Percentiles rank a stretch among this genome's conserved stretches.
phyloP scores from a whole-genome alignment of 2,888 invertebrate species.

The Entomobrya proxima region DNA sequence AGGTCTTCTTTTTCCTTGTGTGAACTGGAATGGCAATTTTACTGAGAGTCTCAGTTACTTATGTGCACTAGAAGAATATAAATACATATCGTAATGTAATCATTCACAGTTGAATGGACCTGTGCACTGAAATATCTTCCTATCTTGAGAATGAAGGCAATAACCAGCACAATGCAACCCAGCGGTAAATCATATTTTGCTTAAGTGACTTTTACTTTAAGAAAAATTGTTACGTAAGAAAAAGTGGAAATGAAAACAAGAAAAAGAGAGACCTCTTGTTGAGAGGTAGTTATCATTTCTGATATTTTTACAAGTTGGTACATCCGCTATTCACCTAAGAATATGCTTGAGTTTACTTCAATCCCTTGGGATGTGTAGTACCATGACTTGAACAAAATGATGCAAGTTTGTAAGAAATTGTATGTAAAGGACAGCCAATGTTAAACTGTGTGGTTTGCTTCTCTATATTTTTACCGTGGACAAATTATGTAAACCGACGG shows the following conservation, averaged over 20 bases:
- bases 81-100: background rate
- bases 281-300: slow-evolving; percentile 37
- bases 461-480: background rate
- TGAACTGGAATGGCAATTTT: background rate
- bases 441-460: slow-evolving; percentile 31
- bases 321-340: background rate
- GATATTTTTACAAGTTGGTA: background rate
- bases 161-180: background rate
- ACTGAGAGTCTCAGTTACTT: too few species aligned
- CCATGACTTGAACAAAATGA: too few species aligned
- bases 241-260: background rate
- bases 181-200: slow-evolving; percentile 21
- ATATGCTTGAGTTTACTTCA: too few species aligned
- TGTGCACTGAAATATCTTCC: slow-evolving; percentile 20
- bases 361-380: too few species aligned
- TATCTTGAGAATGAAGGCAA: background rate
- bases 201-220: slow-evolving; percentile 28
- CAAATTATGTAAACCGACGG: slow-evolving; percentile 1
- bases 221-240: background rate
- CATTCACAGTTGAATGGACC: slow-evolving; percentile 53
- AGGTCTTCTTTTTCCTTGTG: background rate
- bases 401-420: background rate
- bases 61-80: too few species aligned
- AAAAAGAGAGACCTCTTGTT: slow-evolving; percentile 36
- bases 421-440: background rate